Evolutionary conservation across 2,888 invertebrate species (phyloP).

Genomic region (Agrotis segetum): DNA sequence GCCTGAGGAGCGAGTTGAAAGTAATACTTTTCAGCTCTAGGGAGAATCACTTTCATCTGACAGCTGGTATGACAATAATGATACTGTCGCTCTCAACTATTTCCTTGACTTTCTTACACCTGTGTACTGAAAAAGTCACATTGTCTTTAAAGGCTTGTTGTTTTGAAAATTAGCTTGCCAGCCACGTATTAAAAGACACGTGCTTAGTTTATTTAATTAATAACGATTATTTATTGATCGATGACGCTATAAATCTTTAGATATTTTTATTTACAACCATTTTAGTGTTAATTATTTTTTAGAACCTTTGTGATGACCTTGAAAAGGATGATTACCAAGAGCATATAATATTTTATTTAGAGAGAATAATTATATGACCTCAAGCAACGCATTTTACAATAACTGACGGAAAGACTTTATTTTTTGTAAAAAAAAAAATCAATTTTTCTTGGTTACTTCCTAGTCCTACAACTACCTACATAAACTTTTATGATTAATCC

Average conservation of each 20-base stretch:
- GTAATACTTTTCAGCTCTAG: no score
- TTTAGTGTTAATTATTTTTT: slow-evolving; percentile 14
- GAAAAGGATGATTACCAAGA: neutral
- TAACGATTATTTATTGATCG: slow-evolving; percentile 26
- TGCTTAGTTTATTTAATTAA: slow-evolving; percentile 39
- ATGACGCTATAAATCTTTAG: slow-evolving; percentile 33
- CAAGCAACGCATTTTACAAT: neutral
- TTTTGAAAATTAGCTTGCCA: slow-evolving; percentile 4
- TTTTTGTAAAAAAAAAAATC: no score
- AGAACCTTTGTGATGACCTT: slow-evolving; percentile 10
- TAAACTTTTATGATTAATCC: no score
- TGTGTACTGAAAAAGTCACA: slow-evolving; percentile 2
- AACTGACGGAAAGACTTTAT: no score
- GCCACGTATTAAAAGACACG: slow-evolving; percentile 37
- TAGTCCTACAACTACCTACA: no score
- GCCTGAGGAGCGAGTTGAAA: no score
- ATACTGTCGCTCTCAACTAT: neutral
- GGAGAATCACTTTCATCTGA: no score
- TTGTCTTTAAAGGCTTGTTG: slow-evolving; percentile 1
- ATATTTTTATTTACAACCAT: slow-evolving; percentile 24
- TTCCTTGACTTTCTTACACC: slow-evolving; percentile 7
- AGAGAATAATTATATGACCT: neutral
- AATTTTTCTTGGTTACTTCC: no score
- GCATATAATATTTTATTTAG: neutral
- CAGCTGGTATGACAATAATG: neutral